These are phyloP conservation scores for Drosophila hydei DNA, from an alignment of 1,140 invertebrate genomes.

Conservation along the genomic window DNA sequence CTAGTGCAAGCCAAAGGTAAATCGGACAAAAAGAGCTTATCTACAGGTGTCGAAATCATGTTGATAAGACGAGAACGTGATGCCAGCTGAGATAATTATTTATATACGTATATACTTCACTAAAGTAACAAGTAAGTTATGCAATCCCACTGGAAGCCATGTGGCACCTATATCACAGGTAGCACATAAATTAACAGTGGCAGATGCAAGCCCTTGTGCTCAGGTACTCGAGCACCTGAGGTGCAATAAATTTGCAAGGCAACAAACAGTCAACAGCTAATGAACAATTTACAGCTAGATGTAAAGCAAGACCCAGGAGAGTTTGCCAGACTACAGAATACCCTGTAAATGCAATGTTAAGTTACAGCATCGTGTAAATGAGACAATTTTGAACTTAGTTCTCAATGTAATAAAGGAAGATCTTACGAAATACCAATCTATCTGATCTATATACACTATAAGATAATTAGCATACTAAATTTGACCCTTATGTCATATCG, in stretches of 20 bases:
- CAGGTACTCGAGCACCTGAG: constrained; percentile 31
- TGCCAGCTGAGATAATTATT: constrained; percentile 41
- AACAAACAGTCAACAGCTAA: constrained; percentile 55
- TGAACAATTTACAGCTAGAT: constrained; percentile 46
- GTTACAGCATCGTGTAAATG: background rate
- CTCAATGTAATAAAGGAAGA: no score
- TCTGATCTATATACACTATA: no score
- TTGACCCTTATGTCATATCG: no score
- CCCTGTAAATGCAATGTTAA: background rate
- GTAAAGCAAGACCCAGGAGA: background rate
- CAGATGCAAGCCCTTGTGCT: constrained; percentile 28
- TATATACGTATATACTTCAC: background rate
- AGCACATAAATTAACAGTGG: constrained; percentile 17
- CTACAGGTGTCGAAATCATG: constrained; percentile 50
- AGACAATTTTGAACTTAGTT: no score
- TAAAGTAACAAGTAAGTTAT: constrained; percentile 37
- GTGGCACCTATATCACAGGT: constrained; percentile 60
- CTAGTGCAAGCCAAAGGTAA: constrained; percentile 25
- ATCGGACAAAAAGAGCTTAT: constrained; percentile 46
- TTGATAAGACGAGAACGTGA: constrained; percentile 44
- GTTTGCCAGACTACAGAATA: background rate
- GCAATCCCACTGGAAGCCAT: constrained; percentile 37
- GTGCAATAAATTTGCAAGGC: constrained; percentile 27
- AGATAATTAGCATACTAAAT: no score
- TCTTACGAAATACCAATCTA: no score